Evolutionary conservation across 2,888 invertebrate genomes (phyloP).

Genomic region (Teleiodes luculella): DNA sequence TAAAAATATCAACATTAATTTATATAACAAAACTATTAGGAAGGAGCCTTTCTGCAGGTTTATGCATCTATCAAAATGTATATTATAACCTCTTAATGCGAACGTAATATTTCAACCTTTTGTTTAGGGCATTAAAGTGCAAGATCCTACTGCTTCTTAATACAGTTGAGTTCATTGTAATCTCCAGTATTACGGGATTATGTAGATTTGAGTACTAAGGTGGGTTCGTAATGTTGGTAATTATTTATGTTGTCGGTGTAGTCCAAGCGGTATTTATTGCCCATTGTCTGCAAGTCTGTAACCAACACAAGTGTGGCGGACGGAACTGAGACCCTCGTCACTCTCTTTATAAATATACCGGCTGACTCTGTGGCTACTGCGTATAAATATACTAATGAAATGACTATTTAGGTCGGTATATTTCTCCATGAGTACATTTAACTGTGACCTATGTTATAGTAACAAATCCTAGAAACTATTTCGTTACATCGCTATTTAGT

Average conservation of each 20-base stretch:
- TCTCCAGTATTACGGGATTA: conserved; percentile 5
- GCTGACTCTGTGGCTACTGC: not conserved
- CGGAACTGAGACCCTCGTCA: conserved; percentile 59
- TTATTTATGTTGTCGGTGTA: conserved; percentile 17
- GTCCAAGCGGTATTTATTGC: conserved; percentile 18
- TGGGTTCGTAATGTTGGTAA: conserved; percentile 5
- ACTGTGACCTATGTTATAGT: conserved; percentile 2
- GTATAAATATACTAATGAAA: not conserved
- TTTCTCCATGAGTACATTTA: not conserved
- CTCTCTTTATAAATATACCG: conserved; percentile 42
- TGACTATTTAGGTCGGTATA: conserved; percentile 3
- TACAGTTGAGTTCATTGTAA: conserved; percentile 4
- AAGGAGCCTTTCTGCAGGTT: no score
- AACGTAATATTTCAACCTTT: not conserved
- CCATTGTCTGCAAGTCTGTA: conserved; percentile 24
- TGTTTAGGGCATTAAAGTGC: not conserved
- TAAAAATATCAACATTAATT: no score
- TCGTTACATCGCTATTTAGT: not conserved
- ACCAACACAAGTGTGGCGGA: conserved; percentile 49
- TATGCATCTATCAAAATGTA: not conserved
- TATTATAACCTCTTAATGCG: no score
- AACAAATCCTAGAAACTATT: not conserved
- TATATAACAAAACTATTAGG: no score
- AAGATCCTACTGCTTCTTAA: conserved; percentile 10
- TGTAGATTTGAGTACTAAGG: conserved; percentile 10